These are phyloP conservation scores for Tetragonula carbonaria DNA, from an alignment of 2,888 invertebrate species.

Conservation along the genomic window DNA sequence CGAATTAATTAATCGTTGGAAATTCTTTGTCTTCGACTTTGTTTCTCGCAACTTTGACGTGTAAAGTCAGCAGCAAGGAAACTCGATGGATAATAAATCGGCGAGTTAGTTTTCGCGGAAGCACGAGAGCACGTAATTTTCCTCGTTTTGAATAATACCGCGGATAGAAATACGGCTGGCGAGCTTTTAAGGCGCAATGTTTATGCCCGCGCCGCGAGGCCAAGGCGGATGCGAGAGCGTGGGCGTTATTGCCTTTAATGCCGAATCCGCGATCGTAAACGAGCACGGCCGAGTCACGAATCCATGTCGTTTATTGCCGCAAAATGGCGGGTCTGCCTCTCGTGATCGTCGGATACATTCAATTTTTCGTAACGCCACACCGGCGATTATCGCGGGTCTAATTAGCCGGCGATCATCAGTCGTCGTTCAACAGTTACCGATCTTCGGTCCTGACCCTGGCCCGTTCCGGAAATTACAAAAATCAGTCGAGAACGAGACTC, in stretches of 20 bases:
- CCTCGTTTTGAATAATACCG: slow-evolving; percentile 34
- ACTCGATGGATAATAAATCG: not conserved
- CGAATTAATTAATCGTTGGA: slow-evolving; percentile 2
- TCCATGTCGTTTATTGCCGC: slow-evolving; percentile 59
- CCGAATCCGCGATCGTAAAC: slow-evolving; percentile 56
- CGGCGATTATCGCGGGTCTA: slow-evolving; percentile 53
- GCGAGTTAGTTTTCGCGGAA: slow-evolving; percentile 38
- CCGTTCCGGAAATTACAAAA: slow-evolving; percentile 29
- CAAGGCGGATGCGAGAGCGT: slow-evolving; percentile 31
- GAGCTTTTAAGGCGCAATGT: slow-evolving; percentile 34
- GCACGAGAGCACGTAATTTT: slow-evolving; percentile 16
- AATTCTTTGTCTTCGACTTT: not conserved
- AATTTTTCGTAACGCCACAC: slow-evolving; percentile 59
- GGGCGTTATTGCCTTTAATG: slow-evolving; percentile 59
- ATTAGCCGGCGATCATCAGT: slow-evolving; percentile 47
- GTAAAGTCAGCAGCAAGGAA: slow-evolving; percentile 25
- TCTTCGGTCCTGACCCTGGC: not conserved
- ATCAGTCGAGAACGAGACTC: slow-evolving; percentile 25
- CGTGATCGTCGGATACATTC: slow-evolving; percentile 39
- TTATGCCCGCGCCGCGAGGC: slow-evolving; percentile 10
- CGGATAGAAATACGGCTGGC: slow-evolving; percentile 20
- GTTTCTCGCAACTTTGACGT: not conserved
- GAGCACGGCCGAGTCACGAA: slow-evolving; percentile 54
- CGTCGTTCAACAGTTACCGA: slow-evolving; percentile 26
- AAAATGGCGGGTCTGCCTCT: slow-evolving; percentile 51